These are phyloP conservation scores for Gasterosteus aculeatus DNA, from an alignment of 2,113 vertebrate genomes.

Conservation along the genomic window DNA sequence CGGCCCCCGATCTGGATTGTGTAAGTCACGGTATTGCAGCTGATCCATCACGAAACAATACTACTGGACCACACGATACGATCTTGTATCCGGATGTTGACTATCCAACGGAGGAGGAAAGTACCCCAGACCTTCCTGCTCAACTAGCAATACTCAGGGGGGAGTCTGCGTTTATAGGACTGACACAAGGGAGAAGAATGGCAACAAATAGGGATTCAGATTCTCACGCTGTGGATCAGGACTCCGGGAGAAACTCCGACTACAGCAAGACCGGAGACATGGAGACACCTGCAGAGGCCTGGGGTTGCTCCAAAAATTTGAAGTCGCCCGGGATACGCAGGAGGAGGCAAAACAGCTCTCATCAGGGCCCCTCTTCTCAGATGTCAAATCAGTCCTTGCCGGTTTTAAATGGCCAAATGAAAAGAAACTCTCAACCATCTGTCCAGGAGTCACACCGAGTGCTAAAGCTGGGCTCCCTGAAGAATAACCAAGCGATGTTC, in stretches of 20 bases:
- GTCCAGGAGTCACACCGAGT: slow-evolving; percentile 50
- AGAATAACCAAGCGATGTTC: slow-evolving; percentile 54
- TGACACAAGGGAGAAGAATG: background rate
- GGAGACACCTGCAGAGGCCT: slow-evolving; percentile 21
- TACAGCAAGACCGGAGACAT: slow-evolving; percentile 38
- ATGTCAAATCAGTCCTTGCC: background rate
- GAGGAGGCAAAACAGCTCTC: slow-evolving; percentile 53
- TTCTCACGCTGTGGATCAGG: slow-evolving; percentile 17
- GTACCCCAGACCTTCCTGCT: background rate
- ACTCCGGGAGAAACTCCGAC: slow-evolving; percentile 27
- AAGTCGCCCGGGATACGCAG: slow-evolving; percentile 64
- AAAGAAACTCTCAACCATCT: slow-evolving; percentile 40
- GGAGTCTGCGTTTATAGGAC: background rate
- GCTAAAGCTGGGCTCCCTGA: slow-evolving; percentile 68
- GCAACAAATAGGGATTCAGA: slow-evolving; percentile 32
- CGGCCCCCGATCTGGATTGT: slow-evolving; percentile 10
- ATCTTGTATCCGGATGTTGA: slow-evolving; percentile 66
- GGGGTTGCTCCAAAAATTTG: slow-evolving; percentile 55
- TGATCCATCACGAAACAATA: slow-evolving; percentile 19
- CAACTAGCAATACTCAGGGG: slow-evolving; percentile 5
- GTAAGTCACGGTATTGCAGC: background rate
- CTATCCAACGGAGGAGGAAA: slow-evolving; percentile 53
- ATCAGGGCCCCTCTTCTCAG: slow-evolving; percentile 13
- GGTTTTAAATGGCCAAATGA: slow-evolving; percentile 28
- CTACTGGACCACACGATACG: slow-evolving; percentile 8